phyloP scores from a whole-genome alignment of 2,113 vertebrate species.

The Eonycteris spelaea region DNA sequence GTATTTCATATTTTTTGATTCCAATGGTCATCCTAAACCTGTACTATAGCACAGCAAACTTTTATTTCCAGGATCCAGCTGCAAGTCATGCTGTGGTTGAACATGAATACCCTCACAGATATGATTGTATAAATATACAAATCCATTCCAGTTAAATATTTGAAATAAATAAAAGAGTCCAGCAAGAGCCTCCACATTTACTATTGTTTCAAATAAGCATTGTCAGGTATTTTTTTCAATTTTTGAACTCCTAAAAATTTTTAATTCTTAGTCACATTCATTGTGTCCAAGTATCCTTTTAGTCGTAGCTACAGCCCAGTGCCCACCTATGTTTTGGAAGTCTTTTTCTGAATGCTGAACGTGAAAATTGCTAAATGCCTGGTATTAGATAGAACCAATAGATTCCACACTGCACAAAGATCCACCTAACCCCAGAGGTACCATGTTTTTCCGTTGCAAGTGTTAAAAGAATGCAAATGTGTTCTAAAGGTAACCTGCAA shows the following conservation, averaged over 20 bases:
- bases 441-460: background rate
- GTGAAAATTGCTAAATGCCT: rapidly evolving
- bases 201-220: slow-evolving; percentile 62
- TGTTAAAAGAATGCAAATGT: background rate
- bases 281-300: background rate
- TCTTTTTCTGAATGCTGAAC: background rate
- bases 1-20: slow-evolving; percentile 69
- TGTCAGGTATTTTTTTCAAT: background rate
- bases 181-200: slow-evolving; percentile 23
- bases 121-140: slow-evolving; percentile 68
- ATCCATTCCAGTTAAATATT: slow-evolving; percentile 65
- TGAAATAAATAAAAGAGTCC: slow-evolving; percentile 69
- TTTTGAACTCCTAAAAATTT: slow-evolving; percentile 42
- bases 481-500: background rate
- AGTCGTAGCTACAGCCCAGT: background rate
- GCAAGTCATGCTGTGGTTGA: slow-evolving; percentile 47
- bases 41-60: slow-evolving; percentile 14
- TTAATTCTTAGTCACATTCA: background rate
- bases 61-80: slow-evolving; percentile 61
- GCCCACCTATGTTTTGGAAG: background rate
- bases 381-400: background rate
- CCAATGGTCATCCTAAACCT: slow-evolving; percentile 41
- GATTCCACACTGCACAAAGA: background rate
- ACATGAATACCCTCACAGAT: slow-evolving; percentile 26
- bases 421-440: background rate